A percentile compares a stretch with the other conserved stretches of the same genome.
These are phyloP conservation scores for Oryzias celebensis DNA, from an alignment of 2,113 vertebrate species.

Conservation along the genomic window DNA sequence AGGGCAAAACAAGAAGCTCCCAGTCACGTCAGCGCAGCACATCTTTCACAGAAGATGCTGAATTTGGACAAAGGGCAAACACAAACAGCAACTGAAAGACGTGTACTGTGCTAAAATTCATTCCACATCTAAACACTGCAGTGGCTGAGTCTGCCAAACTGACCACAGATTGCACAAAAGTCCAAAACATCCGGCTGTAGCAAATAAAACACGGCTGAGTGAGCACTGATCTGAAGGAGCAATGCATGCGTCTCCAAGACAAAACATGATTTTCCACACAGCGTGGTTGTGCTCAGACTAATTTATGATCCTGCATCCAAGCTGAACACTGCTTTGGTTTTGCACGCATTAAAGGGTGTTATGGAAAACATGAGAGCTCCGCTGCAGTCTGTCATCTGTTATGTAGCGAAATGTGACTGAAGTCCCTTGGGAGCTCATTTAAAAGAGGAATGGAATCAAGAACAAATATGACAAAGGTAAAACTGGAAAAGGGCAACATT, in stretches of 20 bases:
- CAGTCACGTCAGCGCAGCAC: slow-evolving; percentile 16
- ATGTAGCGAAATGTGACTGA: slow-evolving; percentile 48
- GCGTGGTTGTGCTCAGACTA: slow-evolving; percentile 1
- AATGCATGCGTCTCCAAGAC: slow-evolving; percentile 5
- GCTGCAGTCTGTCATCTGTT: slow-evolving; percentile 29
- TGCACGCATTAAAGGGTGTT: slow-evolving; percentile 7
- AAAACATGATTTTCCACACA: slow-evolving; percentile 8
- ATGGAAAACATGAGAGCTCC: slow-evolving; percentile 11
- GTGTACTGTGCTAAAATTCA: slow-evolving; percentile 34
- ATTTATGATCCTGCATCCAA: slow-evolving; percentile 13
- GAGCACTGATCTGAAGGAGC: slow-evolving; percentile 9
- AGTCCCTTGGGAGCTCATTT: slow-evolving; percentile 69
- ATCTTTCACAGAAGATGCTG: slow-evolving; percentile 56
- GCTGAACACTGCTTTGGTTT: slow-evolving; percentile 31
- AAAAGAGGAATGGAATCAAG: slow-evolving; percentile 30
- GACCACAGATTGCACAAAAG: slow-evolving; percentile 48
- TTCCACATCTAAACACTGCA: slow-evolving; percentile 35
- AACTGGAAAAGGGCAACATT: slow-evolving; percentile 38
- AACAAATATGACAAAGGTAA: slow-evolving; percentile 16
- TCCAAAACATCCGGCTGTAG: slow-evolving; percentile 48
- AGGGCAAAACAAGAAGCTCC: slow-evolving; percentile 21
- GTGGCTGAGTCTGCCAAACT: slow-evolving; percentile 43
- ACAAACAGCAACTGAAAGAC: slow-evolving; percentile 42
- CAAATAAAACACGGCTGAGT: slow-evolving; percentile 30
- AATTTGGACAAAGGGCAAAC: slow-evolving; percentile 48